phyloP scores from a whole-genome alignment of 2,797 vertebrate species.

The Myotis vivesi region DNA sequence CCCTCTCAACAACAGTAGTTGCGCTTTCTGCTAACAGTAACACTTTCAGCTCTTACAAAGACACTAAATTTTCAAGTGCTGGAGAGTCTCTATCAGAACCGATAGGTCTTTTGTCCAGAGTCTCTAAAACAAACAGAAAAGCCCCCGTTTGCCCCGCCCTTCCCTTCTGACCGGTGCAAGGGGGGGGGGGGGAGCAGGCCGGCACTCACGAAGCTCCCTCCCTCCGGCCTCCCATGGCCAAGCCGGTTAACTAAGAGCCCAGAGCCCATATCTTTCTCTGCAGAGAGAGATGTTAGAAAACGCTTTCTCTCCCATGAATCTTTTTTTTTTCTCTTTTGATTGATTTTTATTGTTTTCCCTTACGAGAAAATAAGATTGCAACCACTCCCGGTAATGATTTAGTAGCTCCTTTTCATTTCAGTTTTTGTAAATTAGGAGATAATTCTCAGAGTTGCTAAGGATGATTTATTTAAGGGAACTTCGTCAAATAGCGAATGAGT shows the following conservation, averaged over 20 bases:
- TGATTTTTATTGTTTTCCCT: conserved; percentile 79
- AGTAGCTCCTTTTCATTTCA: conserved; percentile 90
- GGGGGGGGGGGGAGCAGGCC: background rate
- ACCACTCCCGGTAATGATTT: conserved; percentile 78
- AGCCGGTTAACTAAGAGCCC: background rate
- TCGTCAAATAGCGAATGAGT: conserved; percentile 86
- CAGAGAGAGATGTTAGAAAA: conserved; percentile 76
- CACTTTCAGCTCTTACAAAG: conserved; percentile 77
- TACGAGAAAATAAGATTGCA: conserved; percentile 80
- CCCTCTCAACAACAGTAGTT: conserved; percentile 69
- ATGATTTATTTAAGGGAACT: conserved; percentile 95
- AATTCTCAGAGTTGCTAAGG: conserved; percentile 91
- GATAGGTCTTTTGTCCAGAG: conserved; percentile 71
- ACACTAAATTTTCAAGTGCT: conserved; percentile 75
- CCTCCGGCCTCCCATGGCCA: background rate
- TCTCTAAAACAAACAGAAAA: conserved; percentile 54
- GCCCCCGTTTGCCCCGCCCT: conserved; percentile 23
- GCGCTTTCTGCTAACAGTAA: conserved; percentile 75
- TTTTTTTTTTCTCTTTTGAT: conserved; percentile 57
- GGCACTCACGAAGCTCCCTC: conserved; percentile 35
- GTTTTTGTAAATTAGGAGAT: conserved; percentile 94
- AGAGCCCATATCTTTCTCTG: conserved; percentile 49
- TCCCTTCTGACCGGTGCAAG: conserved; percentile 74
- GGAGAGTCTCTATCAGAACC: conserved; percentile 70
- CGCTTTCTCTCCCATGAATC: background rate